phyloP scores from a whole-genome alignment of 2,888 invertebrate species.

The Thelaira solivaga region DNA sequence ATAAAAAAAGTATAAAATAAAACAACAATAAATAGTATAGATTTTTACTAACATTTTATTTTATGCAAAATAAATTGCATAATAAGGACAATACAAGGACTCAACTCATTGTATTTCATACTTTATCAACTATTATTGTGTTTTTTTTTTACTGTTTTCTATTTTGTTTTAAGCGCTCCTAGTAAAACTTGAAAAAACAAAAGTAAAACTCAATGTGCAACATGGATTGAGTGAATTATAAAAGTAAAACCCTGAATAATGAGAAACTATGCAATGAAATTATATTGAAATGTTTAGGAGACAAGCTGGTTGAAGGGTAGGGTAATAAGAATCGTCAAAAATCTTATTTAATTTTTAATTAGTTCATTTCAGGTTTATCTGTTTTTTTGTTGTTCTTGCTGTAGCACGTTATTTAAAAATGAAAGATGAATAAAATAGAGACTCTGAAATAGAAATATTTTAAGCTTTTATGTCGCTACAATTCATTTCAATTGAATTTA shows the following conservation, averaged over 20 bases:
- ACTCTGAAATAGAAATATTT: no score
- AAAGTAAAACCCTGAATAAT: not conserved
- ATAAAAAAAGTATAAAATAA: not conserved
- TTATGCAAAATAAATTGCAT: slow-evolving; percentile 37
- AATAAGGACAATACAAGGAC: slow-evolving; percentile 43
- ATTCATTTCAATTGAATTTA: no score
- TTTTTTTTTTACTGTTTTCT: not conserved
- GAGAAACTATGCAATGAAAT: slow-evolving; percentile 46
- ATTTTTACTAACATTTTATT: not conserved
- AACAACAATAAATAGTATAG: no score
- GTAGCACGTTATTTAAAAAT: no score
- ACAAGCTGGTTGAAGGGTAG: no score
- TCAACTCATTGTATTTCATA: not conserved
- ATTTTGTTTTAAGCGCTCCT: not conserved
- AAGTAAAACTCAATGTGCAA: no score
- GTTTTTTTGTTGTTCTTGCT: not conserved
- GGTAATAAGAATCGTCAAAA: not conserved
- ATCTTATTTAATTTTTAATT: slow-evolving; percentile 28
- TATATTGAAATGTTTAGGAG: slow-evolving; percentile 36
- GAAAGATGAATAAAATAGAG: no score
- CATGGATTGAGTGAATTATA: no score
- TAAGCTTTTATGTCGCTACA: no score
- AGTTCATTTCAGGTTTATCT: not conserved
- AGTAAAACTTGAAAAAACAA: no score
- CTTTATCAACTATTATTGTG: not conserved